phyloP scores from a whole-genome alignment of 2,888 invertebrate species.

The Tholera decimalis region DNA sequence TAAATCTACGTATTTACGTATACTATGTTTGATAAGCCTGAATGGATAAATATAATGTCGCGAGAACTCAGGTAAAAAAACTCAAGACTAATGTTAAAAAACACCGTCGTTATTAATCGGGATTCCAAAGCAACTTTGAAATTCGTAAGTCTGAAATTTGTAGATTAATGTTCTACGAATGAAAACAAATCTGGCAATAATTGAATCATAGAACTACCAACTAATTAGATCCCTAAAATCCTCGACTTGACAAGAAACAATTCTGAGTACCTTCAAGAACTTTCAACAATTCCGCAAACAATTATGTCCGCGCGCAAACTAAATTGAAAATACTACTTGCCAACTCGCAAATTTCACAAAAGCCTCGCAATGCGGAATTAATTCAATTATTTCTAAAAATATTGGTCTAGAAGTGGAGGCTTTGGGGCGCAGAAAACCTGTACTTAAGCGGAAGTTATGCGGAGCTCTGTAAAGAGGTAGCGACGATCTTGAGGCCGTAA shows the following conservation, averaged over 20 bases:
- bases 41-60: too few relatives aligned
- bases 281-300: conserved; percentile 46
- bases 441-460: conserved; percentile 16
- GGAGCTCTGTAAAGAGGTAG: conserved; percentile 21
- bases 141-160: too few relatives aligned
- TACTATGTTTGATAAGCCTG: too few relatives aligned
- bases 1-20: too few relatives aligned
- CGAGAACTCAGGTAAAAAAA: too few relatives aligned
- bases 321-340: conserved; percentile 38
- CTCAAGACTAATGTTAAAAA: too few relatives aligned
- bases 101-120: too few relatives aligned
- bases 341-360: conserved; percentile 23
- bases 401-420: conserved; percentile 37
- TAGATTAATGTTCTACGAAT: background rate
- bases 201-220: too few relatives aligned
- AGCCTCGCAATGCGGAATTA: conserved; percentile 4
- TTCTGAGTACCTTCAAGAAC: conserved; percentile 9
- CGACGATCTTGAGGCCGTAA: conserved; percentile 48
- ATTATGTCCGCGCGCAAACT: conserved; percentile 28
- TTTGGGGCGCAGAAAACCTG: conserved; percentile 11
- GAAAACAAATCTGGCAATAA: background rate
- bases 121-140: too few relatives aligned
- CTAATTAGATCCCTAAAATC: background rate
- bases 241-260: conserved; percentile 28
- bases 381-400: conserved; percentile 53